A percentile compares a stretch with the other conserved stretches of the same genome.
Evolutionary conservation across 1,140 invertebrate species (phyloP).

Genomic region (Drosophila elegans): DNA sequence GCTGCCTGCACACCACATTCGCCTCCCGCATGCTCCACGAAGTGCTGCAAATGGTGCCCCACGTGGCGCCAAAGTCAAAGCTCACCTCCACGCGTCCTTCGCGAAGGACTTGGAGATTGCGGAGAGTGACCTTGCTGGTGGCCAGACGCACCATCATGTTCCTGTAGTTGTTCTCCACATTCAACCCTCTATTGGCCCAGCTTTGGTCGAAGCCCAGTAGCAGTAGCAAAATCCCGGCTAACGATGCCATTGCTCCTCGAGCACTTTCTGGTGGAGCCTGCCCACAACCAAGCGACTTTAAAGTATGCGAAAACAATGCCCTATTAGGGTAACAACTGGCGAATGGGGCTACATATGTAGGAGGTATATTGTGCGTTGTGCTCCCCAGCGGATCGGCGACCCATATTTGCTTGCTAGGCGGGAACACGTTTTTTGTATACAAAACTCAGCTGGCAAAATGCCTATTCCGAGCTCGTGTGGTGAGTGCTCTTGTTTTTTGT

Average conservation of each 20-base stretch:
- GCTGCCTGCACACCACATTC: conserved; percentile 91
- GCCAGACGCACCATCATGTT: conserved; percentile 69
- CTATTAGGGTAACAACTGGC: conserved; percentile 43
- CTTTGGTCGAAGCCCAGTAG: not conserved
- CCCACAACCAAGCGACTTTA: conserved; percentile 38
- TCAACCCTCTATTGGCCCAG: conserved; percentile 35
- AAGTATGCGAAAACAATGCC: conserved; percentile 49
- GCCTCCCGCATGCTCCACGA: conserved; percentile 94
- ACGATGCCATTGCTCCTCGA: conserved; percentile 34
- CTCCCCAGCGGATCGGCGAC: conserved; percentile 54
- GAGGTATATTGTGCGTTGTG: conserved; percentile 76
- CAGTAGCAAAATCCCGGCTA: conserved; percentile 25
- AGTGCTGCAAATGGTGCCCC: conserved; percentile 94
- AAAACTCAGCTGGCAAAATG: conserved; percentile 62
- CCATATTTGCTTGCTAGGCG: conserved; percentile 50
- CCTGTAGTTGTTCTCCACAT: conserved; percentile 62
- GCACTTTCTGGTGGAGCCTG: conserved; percentile 14
- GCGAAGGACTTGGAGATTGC: conserved; percentile 13
- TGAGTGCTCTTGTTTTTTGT: conserved; percentile 39
- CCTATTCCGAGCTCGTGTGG: conserved; percentile 46
- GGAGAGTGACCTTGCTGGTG: conserved; percentile 5
- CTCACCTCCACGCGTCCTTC: conserved; percentile 86
- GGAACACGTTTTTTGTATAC: conserved; percentile 47
- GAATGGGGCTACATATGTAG: conserved; percentile 62
- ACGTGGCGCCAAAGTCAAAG: conserved; percentile 86